Base-by-base conservation (phyloP, 2,797 vertebrate species). In the Enteromius mattozi region DNA sequence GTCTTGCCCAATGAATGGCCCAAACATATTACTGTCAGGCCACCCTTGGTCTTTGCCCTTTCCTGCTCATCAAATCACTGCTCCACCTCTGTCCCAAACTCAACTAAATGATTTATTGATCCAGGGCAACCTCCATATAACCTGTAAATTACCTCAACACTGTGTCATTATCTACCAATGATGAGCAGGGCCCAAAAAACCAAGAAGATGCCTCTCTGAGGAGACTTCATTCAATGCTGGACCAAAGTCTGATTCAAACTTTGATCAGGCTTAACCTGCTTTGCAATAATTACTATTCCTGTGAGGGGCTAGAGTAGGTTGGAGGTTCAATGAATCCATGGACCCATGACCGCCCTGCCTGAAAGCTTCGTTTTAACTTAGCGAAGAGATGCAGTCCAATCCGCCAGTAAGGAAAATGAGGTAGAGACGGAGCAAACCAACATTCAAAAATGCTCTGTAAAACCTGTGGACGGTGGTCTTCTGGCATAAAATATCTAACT, bases 101-200 rank as follows among this genome's bases (percentile, higher is more conserved):
- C 88, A 87, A 82, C 81, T 91, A 94, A 92, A 95, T 95, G 92
- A 94, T 95, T 93, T 95, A 95, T 95, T 94, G 95, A 95, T 94
- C 90, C 82, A 87, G 89, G 87, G 88, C 92, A 90, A 91, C 89
- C 90, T 93, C 91, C 92, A 92, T 92, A 94, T 93, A 94, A 94
- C 93, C 93, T 88, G 91, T 92, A 91, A 91, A 94, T 93, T 92
- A 92, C 93, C 93, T 95, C 92, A 93, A 93, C 93, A 90, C 91
- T 88, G 91, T 93, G 91, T 93, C 93, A 93, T 94, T 94, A 94
- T 91, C 91, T 87, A 86, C 85, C 86, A 66, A 81, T 93, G 92
- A 95, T 93, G 91, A 94, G 92, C 80, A 59, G 42, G 87, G 85
- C 59, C 63, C 56, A 87, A 89, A 92, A 92, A 93, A 88, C 47